Percentiles rank a stretch among this genome's conserved stretches.
phyloP scores from a whole-genome alignment of 1,140 invertebrate genomes.

The Drosophila santomea region DNA sequence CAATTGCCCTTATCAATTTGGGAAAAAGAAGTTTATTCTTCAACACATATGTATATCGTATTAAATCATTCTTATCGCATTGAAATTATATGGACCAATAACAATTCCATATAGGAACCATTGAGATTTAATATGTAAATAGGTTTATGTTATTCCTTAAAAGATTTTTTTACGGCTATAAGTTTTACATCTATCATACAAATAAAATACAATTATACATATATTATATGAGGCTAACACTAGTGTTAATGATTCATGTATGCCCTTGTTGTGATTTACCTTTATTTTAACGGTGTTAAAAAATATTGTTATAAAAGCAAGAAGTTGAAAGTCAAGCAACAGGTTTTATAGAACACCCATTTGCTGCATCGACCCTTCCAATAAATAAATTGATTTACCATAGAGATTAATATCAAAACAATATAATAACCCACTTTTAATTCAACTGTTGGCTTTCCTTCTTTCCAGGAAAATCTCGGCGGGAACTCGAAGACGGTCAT shows the following conservation, averaged over 20 bases:
- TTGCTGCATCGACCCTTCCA: not conserved
- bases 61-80: constrained; percentile 3
- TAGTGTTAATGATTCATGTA: not conserved
- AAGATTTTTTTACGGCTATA: no score
- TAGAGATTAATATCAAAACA: constrained; percentile 3
- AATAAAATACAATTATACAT: no score
- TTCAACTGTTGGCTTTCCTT: constrained; percentile 10
- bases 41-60: not conserved
- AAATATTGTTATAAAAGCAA: not conserved
- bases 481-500: constrained; percentile 97
- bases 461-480: constrained; percentile 92
- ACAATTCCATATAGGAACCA: not conserved
- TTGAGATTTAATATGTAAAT: not conserved
- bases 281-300: not conserved
- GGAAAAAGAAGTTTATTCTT: not conserved
- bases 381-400: constrained; percentile 5
- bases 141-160: not conserved
- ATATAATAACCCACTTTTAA: not conserved
- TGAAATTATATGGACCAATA: constrained; percentile 3
- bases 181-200: no score
- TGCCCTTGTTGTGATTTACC: not conserved
- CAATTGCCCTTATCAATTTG: not conserved
- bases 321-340: not conserved
- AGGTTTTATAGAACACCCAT: not conserved
- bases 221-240: not conserved